These are phyloP conservation scores for Etia nguti DNA, from an alignment of 2,113 vertebrate genomes.

Conservation along the genomic window DNA sequence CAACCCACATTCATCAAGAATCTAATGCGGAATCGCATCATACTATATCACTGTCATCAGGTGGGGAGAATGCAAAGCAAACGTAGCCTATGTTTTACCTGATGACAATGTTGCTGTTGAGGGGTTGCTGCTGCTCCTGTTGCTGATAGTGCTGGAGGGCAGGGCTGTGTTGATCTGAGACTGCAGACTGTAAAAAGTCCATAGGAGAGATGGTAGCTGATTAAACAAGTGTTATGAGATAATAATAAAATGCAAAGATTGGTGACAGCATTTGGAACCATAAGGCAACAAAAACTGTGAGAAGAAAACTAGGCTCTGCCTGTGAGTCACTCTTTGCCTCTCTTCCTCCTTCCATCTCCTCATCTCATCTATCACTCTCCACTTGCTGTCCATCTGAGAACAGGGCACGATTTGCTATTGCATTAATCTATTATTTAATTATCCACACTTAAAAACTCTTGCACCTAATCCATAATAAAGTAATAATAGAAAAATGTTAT, in stretches of 20 bases:
- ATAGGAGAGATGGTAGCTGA: background rate
- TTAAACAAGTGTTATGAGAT: background rate
- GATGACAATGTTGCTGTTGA: background rate
- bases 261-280: background rate
- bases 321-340: background rate
- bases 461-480: background rate
- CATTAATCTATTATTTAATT: background rate
- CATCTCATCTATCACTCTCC: background rate
- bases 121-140: background rate
- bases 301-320: background rate
- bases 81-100: background rate
- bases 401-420: background rate
- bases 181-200: background rate
- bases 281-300: background rate
- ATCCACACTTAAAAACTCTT: background rate
- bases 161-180: background rate
- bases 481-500: background rate
- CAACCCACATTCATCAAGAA: background rate
- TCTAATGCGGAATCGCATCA: background rate
- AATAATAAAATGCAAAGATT: background rate
- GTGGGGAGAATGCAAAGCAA: background rate
- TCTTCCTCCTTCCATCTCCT: background rate
- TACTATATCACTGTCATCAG: background rate
- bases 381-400: background rate
- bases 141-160: background rate